Base-by-base conservation (phyloP, 1,140 invertebrate genomes). In the Habropoda laboriosa region DNA sequence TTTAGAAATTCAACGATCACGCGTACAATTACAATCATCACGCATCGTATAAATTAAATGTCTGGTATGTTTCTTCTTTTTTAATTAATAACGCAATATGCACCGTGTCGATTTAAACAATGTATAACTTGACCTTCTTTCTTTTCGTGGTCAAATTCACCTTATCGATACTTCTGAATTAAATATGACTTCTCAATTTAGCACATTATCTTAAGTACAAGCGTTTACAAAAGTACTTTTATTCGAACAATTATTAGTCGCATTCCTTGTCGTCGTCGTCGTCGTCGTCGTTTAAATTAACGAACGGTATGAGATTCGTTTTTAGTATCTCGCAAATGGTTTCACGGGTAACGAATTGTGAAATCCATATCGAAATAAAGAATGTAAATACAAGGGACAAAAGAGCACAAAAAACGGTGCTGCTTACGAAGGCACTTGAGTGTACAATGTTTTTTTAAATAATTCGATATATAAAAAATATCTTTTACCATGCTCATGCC, bases 381-480 rank as follows among this genome's bases (percentile, higher is more conserved):
- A 51, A 27, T 24, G 8, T 51, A 57, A 57, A 58, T 3, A n/a
- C n/a, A n/a, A 16, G 30, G 24, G 58, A 38, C 12, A 8, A 6
- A 66, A 35, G 40, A 66, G 16, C 58, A 40, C 35, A 32, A 1
- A 58, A 76, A 72, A 61, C 45, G 42, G 16, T 42, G 57, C 68
- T 79, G 12, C 51, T 73, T 53, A 71, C 30, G 35, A 79, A 79
- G 77, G 77, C 77, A 80, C 78, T 75, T 74, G 27, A 61, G 60
- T 57, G 8, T 74, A 74, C 21, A 64, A 53, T 66, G 7, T 16
- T 58, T 40, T n/a, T 42, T 66, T 74, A 75, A 80, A 64, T 74
- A 74, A 66, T 35, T 75, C 58, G 42, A 32, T 57, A 75, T n/a
- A n/a, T 75, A 80, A 80, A 71, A 79, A 66, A 58, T 75, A 80